These are phyloP conservation scores for Sminthopsis crassicaudata DNA, from an alignment of 2,113 vertebrate species.

Conservation along the genomic window DNA sequence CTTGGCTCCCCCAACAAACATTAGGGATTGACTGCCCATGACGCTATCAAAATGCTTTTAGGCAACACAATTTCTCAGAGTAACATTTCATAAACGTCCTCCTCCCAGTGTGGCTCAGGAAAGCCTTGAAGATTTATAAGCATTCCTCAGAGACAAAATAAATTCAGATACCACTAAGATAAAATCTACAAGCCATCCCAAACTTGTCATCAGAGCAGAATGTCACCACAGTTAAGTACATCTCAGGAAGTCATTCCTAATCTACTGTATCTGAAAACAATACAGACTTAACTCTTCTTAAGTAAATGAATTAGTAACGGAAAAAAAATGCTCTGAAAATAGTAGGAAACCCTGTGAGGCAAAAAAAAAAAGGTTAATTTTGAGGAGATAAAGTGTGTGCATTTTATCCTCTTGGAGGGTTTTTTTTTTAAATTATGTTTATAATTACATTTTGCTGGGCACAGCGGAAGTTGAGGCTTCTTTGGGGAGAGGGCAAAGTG, in stretches of 20 bases:
- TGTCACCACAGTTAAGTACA: neutral
- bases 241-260: slow-evolving; percentile 10
- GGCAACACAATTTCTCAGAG: neutral
- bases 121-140: neutral
- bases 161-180: neutral
- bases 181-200: neutral
- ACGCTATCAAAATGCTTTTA: neutral
- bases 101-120: neutral
- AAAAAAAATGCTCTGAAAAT: neutral
- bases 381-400: neutral
- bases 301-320: slow-evolving; percentile 3
- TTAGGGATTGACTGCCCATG: neutral
- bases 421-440: neutral
- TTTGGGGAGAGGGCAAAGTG: too few species aligned
- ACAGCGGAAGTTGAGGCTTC: rapidly evolving
- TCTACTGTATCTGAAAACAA: neutral
- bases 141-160: neutral
- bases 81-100: neutral
- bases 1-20: neutral
- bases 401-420: neutral
- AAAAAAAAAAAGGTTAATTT: neutral
- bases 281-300: neutral
- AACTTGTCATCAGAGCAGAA: neutral
- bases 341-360: neutral
- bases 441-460: neutral